Percentiles rank a stretch among this genome's conserved stretches.
These are phyloP conservation scores for Glomeris marginata DNA, from an alignment of 2,888 invertebrate genomes.

Conservation along the genomic window DNA sequence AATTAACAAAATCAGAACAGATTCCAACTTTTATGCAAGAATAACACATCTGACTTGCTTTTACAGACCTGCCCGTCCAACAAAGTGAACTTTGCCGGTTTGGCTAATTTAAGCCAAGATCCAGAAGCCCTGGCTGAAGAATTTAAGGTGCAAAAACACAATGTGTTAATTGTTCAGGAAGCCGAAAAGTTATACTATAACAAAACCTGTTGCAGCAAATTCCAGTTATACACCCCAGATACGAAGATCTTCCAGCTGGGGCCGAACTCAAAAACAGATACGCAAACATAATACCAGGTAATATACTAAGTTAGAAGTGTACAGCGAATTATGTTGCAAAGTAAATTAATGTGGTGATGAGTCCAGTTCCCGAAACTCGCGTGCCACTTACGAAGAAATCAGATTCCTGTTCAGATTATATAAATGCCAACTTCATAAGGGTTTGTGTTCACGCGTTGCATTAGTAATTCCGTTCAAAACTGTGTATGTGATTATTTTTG, in stretches of 20 bases:
- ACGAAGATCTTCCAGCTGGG: constrained; percentile 69
- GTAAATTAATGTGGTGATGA: too few relatives aligned
- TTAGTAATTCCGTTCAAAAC: neutral
- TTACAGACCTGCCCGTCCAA: constrained; percentile 48
- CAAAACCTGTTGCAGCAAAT: constrained; percentile 19
- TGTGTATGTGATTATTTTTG: neutral
- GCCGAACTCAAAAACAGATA: constrained; percentile 84
- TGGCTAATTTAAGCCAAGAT: constrained; percentile 46
- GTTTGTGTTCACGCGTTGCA: constrained; percentile 45
- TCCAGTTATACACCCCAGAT: constrained; percentile 23
- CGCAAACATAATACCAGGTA: constrained; percentile 75
- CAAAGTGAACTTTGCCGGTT: constrained; percentile 58
- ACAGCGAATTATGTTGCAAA: too few relatives aligned
- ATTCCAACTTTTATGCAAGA: too few relatives aligned
- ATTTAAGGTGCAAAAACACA: constrained; percentile 36
- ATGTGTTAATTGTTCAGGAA: neutral
- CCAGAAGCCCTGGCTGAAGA: constrained; percentile 53
- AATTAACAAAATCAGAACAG: constrained; percentile 3
- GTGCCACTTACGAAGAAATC: constrained; percentile 57
- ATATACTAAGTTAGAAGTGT: too few relatives aligned
- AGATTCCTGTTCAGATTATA: constrained; percentile 70
- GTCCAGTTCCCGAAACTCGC: constrained; percentile 62
- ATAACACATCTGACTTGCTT: too few relatives aligned
- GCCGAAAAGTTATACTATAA: too few relatives aligned
- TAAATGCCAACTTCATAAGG: constrained; percentile 82